phyloP scores from a whole-genome alignment of 2,113 vertebrate genomes.

The Hiodon alosoides region DNA sequence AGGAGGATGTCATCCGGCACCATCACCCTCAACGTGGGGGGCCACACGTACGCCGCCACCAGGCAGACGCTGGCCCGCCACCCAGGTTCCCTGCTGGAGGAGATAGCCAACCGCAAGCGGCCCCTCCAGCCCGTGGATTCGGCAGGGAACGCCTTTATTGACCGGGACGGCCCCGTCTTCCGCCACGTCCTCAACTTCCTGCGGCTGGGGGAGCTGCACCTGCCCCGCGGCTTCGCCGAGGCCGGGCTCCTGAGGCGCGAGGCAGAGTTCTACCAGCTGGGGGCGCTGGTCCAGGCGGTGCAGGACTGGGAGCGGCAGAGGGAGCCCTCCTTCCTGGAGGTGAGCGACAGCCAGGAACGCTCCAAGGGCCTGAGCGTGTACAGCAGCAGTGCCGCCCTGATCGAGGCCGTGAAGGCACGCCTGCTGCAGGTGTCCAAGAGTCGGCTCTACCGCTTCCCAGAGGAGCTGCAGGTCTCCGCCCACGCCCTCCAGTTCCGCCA shows the following conservation, averaged over 20 bases:
- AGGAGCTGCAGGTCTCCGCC: slow-evolving; percentile 92
- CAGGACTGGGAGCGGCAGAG: slow-evolving; percentile 80
- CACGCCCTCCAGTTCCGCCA: slow-evolving; percentile 96
- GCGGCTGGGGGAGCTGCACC: slow-evolving; percentile 86
- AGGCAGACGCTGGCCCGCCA: slow-evolving; percentile 87
- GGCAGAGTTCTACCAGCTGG: slow-evolving; percentile 88
- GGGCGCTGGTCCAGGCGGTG: slow-evolving; percentile 79
- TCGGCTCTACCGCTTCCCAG: slow-evolving; percentile 89
- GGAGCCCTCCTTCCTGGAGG: slow-evolving; percentile 91
- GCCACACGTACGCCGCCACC: slow-evolving; percentile 90
- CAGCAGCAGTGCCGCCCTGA: slow-evolving; percentile 86
- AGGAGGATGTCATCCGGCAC: slow-evolving; percentile 76
- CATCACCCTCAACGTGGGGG: slow-evolving; percentile 91
- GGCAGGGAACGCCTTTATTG: slow-evolving; percentile 93
- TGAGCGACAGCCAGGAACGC: slow-evolving; percentile 94
- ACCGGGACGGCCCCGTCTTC: slow-evolving; percentile 93
- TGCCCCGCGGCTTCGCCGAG: slow-evolving; percentile 94
- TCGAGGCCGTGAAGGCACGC: slow-evolving; percentile 88
- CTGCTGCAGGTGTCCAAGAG: slow-evolving; percentile 97
- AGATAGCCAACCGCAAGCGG: slow-evolving; percentile 84
- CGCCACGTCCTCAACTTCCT: slow-evolving; percentile 96
- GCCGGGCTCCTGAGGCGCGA: slow-evolving; percentile 85
- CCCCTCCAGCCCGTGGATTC: slow-evolving; percentile 82
- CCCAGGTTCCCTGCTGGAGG: slow-evolving; percentile 86
- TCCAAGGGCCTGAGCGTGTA: slow-evolving; percentile 94